phyloP scores from a whole-genome alignment of 2,888 invertebrate genomes.

The Chaetogeoica ovagalla region DNA sequence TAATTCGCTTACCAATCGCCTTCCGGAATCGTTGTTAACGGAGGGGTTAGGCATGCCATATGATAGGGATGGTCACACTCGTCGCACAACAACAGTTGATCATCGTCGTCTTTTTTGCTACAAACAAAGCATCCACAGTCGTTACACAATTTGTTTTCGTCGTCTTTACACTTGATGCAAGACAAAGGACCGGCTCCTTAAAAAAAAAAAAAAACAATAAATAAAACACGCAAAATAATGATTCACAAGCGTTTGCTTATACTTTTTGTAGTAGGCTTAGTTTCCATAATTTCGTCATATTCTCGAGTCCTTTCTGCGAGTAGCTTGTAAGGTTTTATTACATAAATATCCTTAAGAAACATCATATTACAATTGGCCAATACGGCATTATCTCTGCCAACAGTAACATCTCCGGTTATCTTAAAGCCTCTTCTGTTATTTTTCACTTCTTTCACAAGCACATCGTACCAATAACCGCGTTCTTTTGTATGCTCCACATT shows the following conservation, averaged over 20 bases:
- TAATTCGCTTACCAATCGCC: conserved; percentile 67
- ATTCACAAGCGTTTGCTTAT: conserved; percentile 1
- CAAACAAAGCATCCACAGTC: conserved; percentile 77
- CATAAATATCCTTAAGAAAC: conserved; percentile 69
- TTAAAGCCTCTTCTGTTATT: conserved; percentile 60
- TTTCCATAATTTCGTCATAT: conserved; percentile 58
- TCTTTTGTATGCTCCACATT: conserved; percentile 71
- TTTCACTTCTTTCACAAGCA: conserved; percentile 62
- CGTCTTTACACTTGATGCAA: conserved; percentile 72
- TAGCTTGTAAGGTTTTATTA: conserved; percentile 66
- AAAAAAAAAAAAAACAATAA: not conserved
- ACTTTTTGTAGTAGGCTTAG: conserved; percentile 54
- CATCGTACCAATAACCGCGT: conserved; percentile 74
- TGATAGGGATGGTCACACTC: conserved; percentile 80
- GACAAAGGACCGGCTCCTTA: conserved; percentile 59
- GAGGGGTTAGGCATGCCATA: conserved; percentile 72
- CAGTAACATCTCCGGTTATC: conserved; percentile 66
- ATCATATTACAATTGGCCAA: conserved; percentile 61
- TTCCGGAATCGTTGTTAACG: conserved; percentile 70
- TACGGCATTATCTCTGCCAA: conserved; percentile 61
- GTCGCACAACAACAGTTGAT: conserved; percentile 77
- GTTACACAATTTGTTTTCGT: conserved; percentile 67
- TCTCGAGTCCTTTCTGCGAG: conserved; percentile 61
- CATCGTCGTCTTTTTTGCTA: conserved; percentile 71
- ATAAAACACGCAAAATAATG: not conserved